phyloP scores from a whole-genome alignment of 2,888 invertebrate species.

The Smittia aterrima region DNA sequence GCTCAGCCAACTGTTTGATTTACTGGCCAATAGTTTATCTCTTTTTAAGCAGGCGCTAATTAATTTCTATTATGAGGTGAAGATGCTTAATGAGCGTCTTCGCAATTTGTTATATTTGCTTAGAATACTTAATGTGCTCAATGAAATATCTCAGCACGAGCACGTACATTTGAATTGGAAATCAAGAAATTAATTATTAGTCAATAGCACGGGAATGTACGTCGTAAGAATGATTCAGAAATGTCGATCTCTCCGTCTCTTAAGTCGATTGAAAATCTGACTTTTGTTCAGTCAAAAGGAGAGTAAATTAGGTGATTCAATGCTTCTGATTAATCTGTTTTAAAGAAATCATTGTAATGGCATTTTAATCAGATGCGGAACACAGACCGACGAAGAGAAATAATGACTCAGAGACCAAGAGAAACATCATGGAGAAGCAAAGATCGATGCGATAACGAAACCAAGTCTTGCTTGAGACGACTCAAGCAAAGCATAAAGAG shows the following conservation, averaged over 20 bases:
- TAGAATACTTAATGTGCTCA: constrained; percentile 7
- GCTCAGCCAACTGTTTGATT: background rate
- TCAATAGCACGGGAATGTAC: background rate
- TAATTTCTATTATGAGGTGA: constrained; percentile 7
- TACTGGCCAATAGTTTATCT: constrained; percentile 29
- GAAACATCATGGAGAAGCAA: background rate
- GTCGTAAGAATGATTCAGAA: background rate
- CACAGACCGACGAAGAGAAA: background rate
- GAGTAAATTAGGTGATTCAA: constrained; percentile 12
- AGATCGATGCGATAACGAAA: constrained; percentile 1
- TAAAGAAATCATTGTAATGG: constrained; percentile 30
- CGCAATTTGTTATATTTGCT: constrained; percentile 7
- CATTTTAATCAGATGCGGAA: constrained; percentile 39
- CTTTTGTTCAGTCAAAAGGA: background rate
- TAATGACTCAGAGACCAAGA: background rate
- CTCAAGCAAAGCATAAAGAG: background rate
- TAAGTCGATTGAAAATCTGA: background rate
- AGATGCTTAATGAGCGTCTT: background rate
- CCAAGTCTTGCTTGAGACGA: background rate
- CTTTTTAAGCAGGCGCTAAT: constrained; percentile 31
- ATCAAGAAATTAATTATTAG: background rate
- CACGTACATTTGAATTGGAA: constrained; percentile 9
- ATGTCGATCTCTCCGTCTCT: background rate
- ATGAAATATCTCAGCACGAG: background rate
- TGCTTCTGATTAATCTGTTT: background rate